These are phyloP conservation scores for Ameiurus melas DNA, from an alignment of 2,113 vertebrate species.

Conservation along the genomic window DNA sequence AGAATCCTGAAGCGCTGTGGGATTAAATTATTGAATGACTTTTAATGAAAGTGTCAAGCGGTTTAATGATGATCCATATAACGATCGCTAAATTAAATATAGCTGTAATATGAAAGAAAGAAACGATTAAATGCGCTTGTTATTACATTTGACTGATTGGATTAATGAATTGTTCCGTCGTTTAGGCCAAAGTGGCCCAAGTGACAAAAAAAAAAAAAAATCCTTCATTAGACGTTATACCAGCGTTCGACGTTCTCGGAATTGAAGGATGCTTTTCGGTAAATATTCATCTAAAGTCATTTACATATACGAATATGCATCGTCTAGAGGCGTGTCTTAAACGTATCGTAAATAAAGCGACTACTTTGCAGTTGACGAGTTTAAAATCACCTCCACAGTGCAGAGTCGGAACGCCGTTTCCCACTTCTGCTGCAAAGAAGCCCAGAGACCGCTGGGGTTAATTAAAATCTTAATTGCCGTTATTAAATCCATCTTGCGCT, in stretches of 20 bases:
- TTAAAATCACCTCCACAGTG: background rate
- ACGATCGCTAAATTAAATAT: background rate
- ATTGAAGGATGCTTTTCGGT: background rate
- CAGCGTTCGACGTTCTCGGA: background rate
- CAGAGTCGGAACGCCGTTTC: background rate
- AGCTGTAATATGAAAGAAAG: background rate
- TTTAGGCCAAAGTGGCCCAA: background rate
- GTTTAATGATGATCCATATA: constrained; percentile 3
- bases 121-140: background rate
- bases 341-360: background rate
- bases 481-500: constrained; percentile 45
- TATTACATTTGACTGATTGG: background rate
- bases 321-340: too few relatives aligned
- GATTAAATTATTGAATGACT: constrained; percentile 4
- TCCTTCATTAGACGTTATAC: background rate
- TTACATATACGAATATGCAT: background rate
- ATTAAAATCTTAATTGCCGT: constrained; percentile 58
- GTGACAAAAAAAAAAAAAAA: background rate
- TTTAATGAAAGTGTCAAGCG: constrained; percentile 5
- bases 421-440: constrained; percentile 27
- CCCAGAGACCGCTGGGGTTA: constrained; percentile 42
- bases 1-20: background rate
- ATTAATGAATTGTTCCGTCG: background rate
- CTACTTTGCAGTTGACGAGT: background rate
- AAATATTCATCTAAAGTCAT: background rate